Percentiles rank a stretch among this genome's conserved stretches.
These are phyloP conservation scores for Zoanthus sansibaricus DNA, from an alignment of 92 coral and sea anemone genomes.

Conservation along the genomic window DNA sequence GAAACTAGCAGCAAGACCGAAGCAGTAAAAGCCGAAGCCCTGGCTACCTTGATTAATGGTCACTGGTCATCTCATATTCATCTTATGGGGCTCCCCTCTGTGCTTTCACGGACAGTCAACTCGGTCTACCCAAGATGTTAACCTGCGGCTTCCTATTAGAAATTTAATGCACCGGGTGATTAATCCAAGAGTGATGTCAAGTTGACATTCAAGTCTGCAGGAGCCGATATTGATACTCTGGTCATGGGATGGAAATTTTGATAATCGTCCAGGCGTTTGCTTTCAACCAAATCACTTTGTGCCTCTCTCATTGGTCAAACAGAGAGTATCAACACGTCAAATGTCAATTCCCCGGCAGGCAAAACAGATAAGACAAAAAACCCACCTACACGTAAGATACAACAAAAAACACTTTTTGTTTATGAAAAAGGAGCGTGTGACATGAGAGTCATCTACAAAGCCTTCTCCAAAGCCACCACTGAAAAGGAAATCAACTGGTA, in stretches of 20 bases:
- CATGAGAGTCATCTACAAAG: conserved; percentile 27
- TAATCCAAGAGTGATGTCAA: conserved; percentile 39
- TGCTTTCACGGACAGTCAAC: conserved; percentile 49
- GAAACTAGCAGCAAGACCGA: conserved; percentile 20
- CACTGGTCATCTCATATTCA: conserved; percentile 59
- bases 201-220: too few species aligned
- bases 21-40: conserved; percentile 52
- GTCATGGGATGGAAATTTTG: conserved; percentile 46
- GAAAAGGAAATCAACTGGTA: conserved; percentile 26
- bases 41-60: conserved; percentile 50
- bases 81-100: conserved; percentile 64
- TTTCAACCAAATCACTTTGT: conserved; percentile 52
- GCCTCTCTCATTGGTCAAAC: conserved; percentile 33
- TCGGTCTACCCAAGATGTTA: conserved; percentile 51
- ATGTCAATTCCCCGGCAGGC: conserved; percentile 22
- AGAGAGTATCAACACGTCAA: conserved; percentile 24
- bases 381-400: conserved; percentile 23
- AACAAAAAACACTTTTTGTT: conserved; percentile 4
- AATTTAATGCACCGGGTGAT: conserved; percentile 48
- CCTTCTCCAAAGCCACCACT: conserved; percentile 29
- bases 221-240: conserved; percentile 24
- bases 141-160: conserved; percentile 20
- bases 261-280: conserved; percentile 26
- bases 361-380: conserved; percentile 13
- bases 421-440: conserved; percentile 22